Evolutionary conservation across 2,888 invertebrate genomes (phyloP), one percentile per base, ranked within the genome.

Genomic region (Ferrisia virgata): DNA sequence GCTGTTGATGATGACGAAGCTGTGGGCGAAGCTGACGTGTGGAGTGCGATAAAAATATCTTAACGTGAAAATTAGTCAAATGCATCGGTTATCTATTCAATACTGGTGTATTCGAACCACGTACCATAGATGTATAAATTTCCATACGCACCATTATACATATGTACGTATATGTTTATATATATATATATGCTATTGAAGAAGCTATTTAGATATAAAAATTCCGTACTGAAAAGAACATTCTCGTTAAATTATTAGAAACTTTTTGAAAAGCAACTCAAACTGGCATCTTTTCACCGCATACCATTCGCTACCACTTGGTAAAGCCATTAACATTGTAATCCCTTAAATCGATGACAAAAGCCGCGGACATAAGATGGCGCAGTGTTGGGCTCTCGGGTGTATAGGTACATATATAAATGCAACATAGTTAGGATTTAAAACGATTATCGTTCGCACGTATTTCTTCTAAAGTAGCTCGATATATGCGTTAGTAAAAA

Each of bases 401-500:
- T n/a, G n/a, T n/a, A n/a, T n/a, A n/a, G n/a, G n/a, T n/a, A n/a
- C n/a, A n/a, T n/a, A n/a, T n/a, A n/a, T 58, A 58, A 64, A 64
- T 28, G 64, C 64, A 64, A 64, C 64, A 28, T 64, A 28, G 64
- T 64, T 13, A 13, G 2, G 28, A 6, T 13, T 28, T 64, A n/a
- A 28, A 28, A 64, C 15, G 64, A 64, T 64, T 28, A 64, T 64
- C 64, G 64, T 64, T 64, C 64, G 64, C 64, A 64, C 28, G 64
- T 64, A 11, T 64, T 58, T 31, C 22, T 31, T 28, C 2, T 64
- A 28, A 64, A 64, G 64, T 64, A 64, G 64, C 64, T 64, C 64
- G 64, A 64, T n/a, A n/a, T n/a, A n/a, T n/a, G n/a, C n/a, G n/a
- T n/a, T 64, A 25, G 64, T 64, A 64, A 64, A 64, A 64, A 53